A percentile compares a stretch with the other conserved stretches of the same genome.
phyloP scores from a whole-genome alignment of 2,113 vertebrate genomes.

The Neotoma lepida region DNA sequence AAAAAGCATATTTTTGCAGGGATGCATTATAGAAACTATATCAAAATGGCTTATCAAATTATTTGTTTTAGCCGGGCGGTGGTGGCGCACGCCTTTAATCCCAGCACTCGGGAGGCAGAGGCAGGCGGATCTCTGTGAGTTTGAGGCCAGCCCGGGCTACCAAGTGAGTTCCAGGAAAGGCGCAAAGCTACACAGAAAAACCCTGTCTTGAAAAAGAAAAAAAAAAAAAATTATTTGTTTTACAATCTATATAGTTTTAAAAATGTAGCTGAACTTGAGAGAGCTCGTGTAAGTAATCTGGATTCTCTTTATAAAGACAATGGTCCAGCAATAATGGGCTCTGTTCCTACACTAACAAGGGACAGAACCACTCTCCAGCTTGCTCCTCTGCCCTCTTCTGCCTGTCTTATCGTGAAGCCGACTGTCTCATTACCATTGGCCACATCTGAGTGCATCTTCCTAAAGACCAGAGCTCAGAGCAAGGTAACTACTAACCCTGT shows the following conservation, averaged over 20 bases:
- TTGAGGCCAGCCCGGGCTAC: no score
- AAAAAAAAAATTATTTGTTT: slow-evolving; percentile 33
- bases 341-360: background rate
- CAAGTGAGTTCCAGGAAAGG: no score
- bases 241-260: background rate
- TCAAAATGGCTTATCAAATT: slow-evolving; percentile 19
- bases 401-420: background rate
- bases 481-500: background rate
- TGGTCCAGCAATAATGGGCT: background rate
- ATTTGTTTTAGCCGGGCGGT: slow-evolving; percentile 36
- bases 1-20: slow-evolving; percentile 58
- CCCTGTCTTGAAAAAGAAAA: no score
- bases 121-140: no score
- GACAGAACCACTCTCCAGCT: background rate
- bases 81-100: no score
- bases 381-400: no score
- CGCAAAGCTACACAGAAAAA: no score
- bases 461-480: background rate
- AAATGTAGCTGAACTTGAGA: background rate
- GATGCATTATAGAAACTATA: background rate
- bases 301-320: slow-evolving; percentile 26
- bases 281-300: slow-evolving; percentile 8
- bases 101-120: no score
- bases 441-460: background rate
- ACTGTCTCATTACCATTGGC: background rate